phyloP scores from a whole-genome alignment of 2,113 vertebrate species.

The Hippoglossus stenolepis region DNA sequence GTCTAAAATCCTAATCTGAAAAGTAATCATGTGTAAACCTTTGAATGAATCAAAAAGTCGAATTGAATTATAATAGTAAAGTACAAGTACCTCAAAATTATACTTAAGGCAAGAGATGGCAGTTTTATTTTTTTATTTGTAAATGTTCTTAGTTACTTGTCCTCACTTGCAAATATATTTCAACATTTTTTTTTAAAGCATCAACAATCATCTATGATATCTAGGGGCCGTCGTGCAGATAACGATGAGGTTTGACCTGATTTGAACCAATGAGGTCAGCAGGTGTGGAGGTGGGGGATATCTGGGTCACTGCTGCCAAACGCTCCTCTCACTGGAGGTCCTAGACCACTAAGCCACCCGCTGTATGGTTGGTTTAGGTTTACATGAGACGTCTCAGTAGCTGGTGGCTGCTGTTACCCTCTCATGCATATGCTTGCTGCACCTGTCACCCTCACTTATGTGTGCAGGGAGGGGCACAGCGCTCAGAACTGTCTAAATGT shows the following conservation, averaged over 20 bases:
- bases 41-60: too few species aligned
- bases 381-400: constrained; percentile 43
- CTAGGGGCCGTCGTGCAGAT: constrained; percentile 12
- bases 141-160: background rate
- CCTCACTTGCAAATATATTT: too few species aligned
- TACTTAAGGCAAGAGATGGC: too few species aligned
- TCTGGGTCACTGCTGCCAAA: constrained; percentile 42
- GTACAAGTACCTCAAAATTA: too few species aligned
- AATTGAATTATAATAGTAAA: too few species aligned
- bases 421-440: constrained; percentile 19
- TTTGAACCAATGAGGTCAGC: constrained; percentile 30
- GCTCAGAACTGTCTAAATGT: background rate
- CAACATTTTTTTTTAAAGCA: background rate
- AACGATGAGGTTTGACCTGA: background rate
- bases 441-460: constrained; percentile 65
- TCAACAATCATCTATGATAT: background rate
- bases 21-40: too few species aligned
- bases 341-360: constrained; percentile 18
- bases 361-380: constrained; percentile 55
- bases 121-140: too few species aligned
- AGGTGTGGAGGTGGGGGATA: background rate
- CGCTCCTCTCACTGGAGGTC: constrained; percentile 31
- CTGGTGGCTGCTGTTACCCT: constrained; percentile 10
- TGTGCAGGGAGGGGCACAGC: constrained; percentile 2
- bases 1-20: too few species aligned